Base-by-base conservation (phyloP, 2,113 vertebrate genomes). In the Camarhynchus parvulus region DNA sequence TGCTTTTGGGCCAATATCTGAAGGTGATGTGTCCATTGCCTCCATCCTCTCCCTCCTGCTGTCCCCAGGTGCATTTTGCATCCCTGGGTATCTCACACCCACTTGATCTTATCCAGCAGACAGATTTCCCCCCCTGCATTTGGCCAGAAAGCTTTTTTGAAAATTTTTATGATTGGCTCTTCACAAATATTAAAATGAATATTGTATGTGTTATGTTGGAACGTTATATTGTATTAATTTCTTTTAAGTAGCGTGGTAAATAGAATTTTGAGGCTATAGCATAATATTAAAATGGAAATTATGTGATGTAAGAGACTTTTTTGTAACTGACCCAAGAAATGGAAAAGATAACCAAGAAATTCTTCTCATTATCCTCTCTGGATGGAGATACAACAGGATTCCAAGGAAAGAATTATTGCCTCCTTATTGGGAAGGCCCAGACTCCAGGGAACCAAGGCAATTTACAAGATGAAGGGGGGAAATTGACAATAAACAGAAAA, bases 81-180 rank as follows among this genome's bases (percentile, higher is more conserved):
- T 77, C 59, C 3, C 10, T 33, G 5, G 1, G 0, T 44, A 5
- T 11, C 55, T 77, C 13, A 13, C 18, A 53, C n/a, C 22, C 4
- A 0, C 11, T 39, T 66, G 5, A 50, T 50, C 22, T 55, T 19
- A 18, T 13, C 10, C 4, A 87, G 35, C 53, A 22, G 28, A 28
- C 27, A n/a, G 8, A 30, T 33, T 52, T 47, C 7, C 23, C 7
- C 17, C 13, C 15, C 13, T 4, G 0, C 37, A 7, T 30, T 72
- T 44, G 41, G 19, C 27, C 76, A 17, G 50, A 17, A 42, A 10
- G 4, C 80, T 89, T 56, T 56, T 56, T 11, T 33, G 53, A 55
- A 55, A 55, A 35, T 35, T 19, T 55, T 5, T 19, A 31, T 20
- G 30, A 8, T 55, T 55, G 19, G 19, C 17, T 55, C 19, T 55